phyloP scores from a whole-genome alignment of 1,140 invertebrate species.

The Sinonovacula constricta region DNA sequence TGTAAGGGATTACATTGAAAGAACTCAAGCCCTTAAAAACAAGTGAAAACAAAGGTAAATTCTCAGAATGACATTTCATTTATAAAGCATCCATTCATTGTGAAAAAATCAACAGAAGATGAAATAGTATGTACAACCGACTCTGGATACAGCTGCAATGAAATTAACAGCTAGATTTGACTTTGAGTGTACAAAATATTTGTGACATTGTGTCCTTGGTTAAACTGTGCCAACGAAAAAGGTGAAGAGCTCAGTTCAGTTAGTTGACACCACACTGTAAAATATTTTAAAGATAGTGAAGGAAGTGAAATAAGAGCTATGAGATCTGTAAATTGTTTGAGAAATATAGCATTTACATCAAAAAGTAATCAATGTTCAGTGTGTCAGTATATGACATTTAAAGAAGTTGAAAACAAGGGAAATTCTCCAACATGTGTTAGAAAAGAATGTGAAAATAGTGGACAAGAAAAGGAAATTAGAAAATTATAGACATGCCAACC shows the following conservation, averaged over 20 bases:
- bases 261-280: too few species aligned
- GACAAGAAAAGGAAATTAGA: background rate
- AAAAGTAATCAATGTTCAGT: background rate
- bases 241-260: background rate
- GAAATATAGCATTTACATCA: background rate
- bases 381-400: background rate
- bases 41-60: background rate
- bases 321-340: constrained; percentile 8
- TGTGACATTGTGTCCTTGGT: background rate
- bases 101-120: background rate
- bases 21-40: background rate
- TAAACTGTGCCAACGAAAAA: background rate
- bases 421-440: background rate
- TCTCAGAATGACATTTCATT: background rate
- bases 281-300: constrained; percentile 11
- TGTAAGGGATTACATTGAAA: constrained; percentile 7
- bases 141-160: background rate
- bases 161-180: background rate
- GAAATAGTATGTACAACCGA: background rate
- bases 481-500: constrained; percentile 2
- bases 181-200: background rate
- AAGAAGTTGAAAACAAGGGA: background rate
- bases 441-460: background rate
- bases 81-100: background rate
- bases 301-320: background rate